Evolutionary conservation across 2,888 invertebrate genomes (phyloP), one percentile per base, ranked within the genome.

Genomic region (Lasioglossum figueresi): DNA sequence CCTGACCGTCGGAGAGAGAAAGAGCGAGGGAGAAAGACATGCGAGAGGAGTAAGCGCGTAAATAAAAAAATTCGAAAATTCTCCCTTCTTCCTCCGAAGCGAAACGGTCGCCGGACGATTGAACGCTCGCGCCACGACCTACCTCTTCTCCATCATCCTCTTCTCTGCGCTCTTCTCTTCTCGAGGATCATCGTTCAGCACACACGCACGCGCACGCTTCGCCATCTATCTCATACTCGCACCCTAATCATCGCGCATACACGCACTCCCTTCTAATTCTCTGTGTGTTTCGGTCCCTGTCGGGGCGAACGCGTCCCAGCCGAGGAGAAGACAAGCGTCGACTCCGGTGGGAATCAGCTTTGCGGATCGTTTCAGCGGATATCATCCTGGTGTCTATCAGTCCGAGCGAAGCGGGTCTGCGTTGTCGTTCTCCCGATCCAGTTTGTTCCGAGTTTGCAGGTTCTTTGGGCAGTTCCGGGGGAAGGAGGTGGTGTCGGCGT

Each of bases 121-220:
- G 66, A 19, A 66, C 66, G 37, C 27, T 45, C 63, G 31, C 63
- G 16, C 19, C 43, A 48, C 31, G 37, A 68, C 59, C 31, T 52
- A 74, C 56, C 52, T 80, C 74, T 27, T 73, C 16, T 79, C 52
- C 66, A 19, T 4, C 66, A 66, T 34, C 66, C 23, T 66, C 66
- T 66, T 34, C 66, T 81, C 68, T 34, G 59, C 59, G 16, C 63
- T 16, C 27, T 6, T 27, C 27, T 27, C 63, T 63, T 16, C 31
- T 63, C 23, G 48, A 23, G 10, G 10, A 52, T 52, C 52, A 71
- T 70, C 68, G 31, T 74, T 63, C 63, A 31, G 59, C 78, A 68
- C 75, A 63, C 71, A 45, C 63, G 37, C 77, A 79, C 78, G 31
- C 76, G 31, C 76, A 70, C 76, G 68, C n/a, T 83, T 52, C 23